Base-by-base conservation (phyloP, 2,888 invertebrate genomes). In the Drosophila anomelani region DNA sequence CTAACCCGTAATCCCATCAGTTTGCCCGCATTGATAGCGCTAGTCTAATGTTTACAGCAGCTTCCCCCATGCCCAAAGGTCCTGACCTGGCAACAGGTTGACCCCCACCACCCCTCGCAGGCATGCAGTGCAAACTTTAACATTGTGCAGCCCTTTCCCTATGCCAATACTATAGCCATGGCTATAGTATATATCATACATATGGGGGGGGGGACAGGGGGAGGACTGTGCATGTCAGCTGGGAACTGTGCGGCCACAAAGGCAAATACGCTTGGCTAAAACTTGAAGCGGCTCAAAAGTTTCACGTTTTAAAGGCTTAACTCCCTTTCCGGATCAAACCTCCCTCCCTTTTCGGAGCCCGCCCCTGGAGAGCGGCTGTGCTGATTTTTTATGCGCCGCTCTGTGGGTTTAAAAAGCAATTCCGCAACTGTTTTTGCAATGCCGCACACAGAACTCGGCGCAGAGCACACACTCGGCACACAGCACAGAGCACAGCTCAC, bases 321-420 rank as follows among this genome's bases (percentile, higher is more conserved):
- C 83, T 57, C 67, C 68, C 69, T 54, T 53, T 46, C 47, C 53
- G 64, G 61, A 44, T 39, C 44, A 15, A 23, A 46, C 57, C 57
- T 1, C 20, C 20, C 20, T 20, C 20, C 57, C 44, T 54, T 67
- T 59, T 34, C n/a, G 47, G 41, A 29, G 49, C 56, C 60, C 56
- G 76, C 63, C 82, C 83, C 83, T 57, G 63, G 86, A 83, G 88
- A 76, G 72, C 63, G 83, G 83, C 74, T 78, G 66, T 73, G 69
- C 80, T 79, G 73, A 49, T 81, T 82, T 85, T 87, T 79, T 83
- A 88, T 84, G 79, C 78, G 75, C 58, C 76, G 71, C 79, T 88
- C 87, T 79, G 88, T 88, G 84, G 84, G 84, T 87, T 85, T 85
- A 85, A 85, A 85, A 88, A 85, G 84, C 84, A 85, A 85, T 85